phyloP scores from a whole-genome alignment of 2,888 invertebrate genomes.

The Eupithecia centaureata region DNA sequence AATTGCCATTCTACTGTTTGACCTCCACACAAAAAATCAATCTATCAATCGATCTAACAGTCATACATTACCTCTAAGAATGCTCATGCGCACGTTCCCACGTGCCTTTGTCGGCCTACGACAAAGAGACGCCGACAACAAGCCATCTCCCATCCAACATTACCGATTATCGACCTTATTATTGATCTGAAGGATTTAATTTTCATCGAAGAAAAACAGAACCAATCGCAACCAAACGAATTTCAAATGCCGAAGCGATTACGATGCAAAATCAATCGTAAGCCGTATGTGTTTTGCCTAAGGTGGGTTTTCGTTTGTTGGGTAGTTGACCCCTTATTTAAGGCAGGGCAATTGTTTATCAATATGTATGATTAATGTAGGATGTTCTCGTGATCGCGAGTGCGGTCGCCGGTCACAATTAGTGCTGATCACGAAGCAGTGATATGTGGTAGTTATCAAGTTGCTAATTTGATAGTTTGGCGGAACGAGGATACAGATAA shows the following conservation, averaged over 20 bases:
- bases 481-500: conserved; percentile 5
- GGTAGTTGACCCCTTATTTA: conserved; percentile 78
- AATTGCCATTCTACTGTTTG: conserved; percentile 29
- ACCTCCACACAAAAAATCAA: conserved; percentile 50
- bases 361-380: conserved; percentile 80
- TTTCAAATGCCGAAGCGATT: conserved; percentile 45
- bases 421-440: conserved; percentile 76
- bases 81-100: conserved; percentile 78
- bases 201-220: conserved; percentile 28
- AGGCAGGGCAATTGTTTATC: conserved; percentile 83
- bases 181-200: conserved; percentile 43
- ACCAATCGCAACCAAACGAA: conserved; percentile 24
- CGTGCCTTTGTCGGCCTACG: conserved; percentile 81
- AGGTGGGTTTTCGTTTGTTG: conserved; percentile 40
- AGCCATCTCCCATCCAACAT: conserved; percentile 57
- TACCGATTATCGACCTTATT: conserved; percentile 48
- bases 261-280: conserved; percentile 31
- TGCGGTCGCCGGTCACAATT: conserved; percentile 69
- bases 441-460: conserved; percentile 71
- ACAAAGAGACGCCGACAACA: conserved; percentile 79
- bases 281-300: conserved; percentile 35
- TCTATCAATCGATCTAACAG: conserved; percentile 66
- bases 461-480: conserved; percentile 68
- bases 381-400: conserved; percentile 67
- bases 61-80: conserved; percentile 73